Evolutionary conservation across 2,113 vertebrate genomes (phyloP).

Genomic region (Carlito syrichta): DNA sequence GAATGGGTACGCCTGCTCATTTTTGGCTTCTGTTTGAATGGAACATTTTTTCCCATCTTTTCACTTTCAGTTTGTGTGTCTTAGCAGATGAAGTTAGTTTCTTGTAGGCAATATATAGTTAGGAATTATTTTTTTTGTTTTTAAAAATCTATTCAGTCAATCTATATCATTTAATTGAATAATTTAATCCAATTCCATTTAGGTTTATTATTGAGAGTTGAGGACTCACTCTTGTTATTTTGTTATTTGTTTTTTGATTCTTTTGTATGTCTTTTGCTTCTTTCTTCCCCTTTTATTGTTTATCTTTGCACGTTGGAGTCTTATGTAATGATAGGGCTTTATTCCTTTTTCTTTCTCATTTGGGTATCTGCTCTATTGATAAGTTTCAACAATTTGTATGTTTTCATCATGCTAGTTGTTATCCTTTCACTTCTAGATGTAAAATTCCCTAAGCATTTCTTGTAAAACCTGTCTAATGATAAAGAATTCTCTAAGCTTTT

Average conservation of each 20-base stretch:
- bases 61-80: neutral
- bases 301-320: neutral
- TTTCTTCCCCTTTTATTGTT: neutral
- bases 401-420: neutral
- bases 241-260: neutral
- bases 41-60: neutral
- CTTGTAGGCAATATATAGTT: neutral
- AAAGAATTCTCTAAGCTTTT: neutral
- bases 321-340: neutral
- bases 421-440: neutral
- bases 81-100: neutral
- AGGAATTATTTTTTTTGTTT: neutral
- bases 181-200: neutral
- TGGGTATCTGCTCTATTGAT: neutral
- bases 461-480: neutral
- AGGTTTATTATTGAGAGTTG: neutral
- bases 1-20: neutral
- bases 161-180: neutral
- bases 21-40: neutral
- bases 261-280: neutral
- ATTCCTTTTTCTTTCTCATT: neutral
- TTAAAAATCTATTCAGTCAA: neutral
- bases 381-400: neutral
- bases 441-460: neutral
- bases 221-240: neutral